Evolutionary conservation across 1,140 invertebrate genomes (phyloP).

Genomic region (Scaptomyza graminum): DNA sequence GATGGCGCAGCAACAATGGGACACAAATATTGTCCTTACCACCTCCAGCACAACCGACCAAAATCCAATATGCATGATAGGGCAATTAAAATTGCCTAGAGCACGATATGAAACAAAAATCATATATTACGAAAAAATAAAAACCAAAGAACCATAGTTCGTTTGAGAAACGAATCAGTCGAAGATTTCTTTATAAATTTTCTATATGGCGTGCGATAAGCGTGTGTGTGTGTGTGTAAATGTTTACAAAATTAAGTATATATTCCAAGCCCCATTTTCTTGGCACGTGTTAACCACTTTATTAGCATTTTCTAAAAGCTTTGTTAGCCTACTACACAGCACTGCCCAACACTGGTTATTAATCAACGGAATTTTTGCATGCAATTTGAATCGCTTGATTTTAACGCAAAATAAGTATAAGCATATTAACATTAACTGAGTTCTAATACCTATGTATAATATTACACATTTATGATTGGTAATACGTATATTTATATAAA

Average conservation of each 20-base stretch:
- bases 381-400: not conserved
- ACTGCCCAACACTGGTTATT: constrained; percentile 47
- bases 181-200: not conserved
- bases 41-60: not conserved
- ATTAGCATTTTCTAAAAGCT: not conserved
- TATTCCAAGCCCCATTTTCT: not conserved
- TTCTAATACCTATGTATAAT: not conserved
- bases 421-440: constrained; percentile 4
- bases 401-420: not conserved
- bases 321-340: constrained; percentile 2
- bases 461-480: not conserved
- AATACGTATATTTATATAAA: too few species aligned
- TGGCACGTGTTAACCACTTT: not conserved
- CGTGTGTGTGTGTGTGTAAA: not conserved
- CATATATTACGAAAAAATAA: too few species aligned
- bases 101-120: too few species aligned
- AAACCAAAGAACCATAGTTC: constrained; percentile 10
- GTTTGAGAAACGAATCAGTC: not conserved
- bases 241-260: not conserved
- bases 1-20: constrained; percentile 44
- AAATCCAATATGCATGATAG: constrained; percentile 63
- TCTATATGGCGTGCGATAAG: not conserved
- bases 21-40: constrained; percentile 54
- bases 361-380: constrained; percentile 11
- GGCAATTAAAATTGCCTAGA: constrained; percentile 63